Percentiles rank a stretch among this genome's conserved stretches.
These are phyloP conservation scores for Fopius arisanus DNA, from an alignment of 1,140 invertebrate genomes.

Conservation along the genomic window DNA sequence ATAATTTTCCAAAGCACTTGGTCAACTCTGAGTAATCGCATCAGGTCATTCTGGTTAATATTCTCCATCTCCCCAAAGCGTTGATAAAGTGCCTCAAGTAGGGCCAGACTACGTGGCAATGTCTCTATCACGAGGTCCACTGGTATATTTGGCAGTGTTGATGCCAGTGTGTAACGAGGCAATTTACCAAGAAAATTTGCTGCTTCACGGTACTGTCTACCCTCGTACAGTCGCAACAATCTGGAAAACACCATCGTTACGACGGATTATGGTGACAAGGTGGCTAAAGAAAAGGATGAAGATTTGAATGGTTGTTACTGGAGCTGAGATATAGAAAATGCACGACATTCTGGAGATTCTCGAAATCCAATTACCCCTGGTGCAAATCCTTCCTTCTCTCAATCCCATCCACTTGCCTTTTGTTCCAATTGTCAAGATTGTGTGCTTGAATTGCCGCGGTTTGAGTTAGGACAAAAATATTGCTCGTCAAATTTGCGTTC, in stretches of 20 bases:
- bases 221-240: constrained; percentile 79
- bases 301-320: not conserved
- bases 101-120: constrained; percentile 83
- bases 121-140: constrained; percentile 87
- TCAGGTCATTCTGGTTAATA: constrained; percentile 20
- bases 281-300: not conserved
- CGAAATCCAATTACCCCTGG: not conserved
- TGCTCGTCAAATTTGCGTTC: not conserved
- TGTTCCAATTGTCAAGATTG: not conserved
- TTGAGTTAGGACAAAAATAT: not conserved
- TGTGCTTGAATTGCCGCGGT: not conserved
- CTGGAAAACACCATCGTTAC: constrained; percentile 34
- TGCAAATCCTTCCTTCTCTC: not conserved
- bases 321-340: not conserved
- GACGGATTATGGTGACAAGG: not conserved
- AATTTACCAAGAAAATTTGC: constrained; percentile 79
- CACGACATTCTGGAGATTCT: not conserved
- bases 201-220: constrained; percentile 80
- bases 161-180: constrained; percentile 76
- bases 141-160: constrained; percentile 80
- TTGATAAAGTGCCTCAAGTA: constrained; percentile 83
- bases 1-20: constrained; percentile 54
- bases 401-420: not conserved
- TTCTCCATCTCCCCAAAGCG: constrained; percentile 41
- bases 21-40: constrained; percentile 53